Base-by-base conservation (phyloP, 2,113 vertebrate genomes). In the Odocoileus virginianus region DNA sequence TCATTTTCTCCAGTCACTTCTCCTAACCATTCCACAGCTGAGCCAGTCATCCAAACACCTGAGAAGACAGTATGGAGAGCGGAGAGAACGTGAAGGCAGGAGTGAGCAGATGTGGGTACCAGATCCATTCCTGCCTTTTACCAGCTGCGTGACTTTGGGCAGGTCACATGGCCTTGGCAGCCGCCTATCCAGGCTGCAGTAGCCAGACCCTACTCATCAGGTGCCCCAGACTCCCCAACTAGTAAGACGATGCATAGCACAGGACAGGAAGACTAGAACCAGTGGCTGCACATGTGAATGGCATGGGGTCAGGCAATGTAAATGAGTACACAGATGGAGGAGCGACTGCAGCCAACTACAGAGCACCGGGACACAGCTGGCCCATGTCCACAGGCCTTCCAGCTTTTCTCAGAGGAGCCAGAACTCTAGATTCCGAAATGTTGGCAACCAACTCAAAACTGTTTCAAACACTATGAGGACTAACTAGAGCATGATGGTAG, bases 351-450 rank as follows among this genome's bases (percentile, higher is more conserved):
- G 33, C 76, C 55, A 86, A 28, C 82, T 19, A 28, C 2, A 47
- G 55, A 45, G 6, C 13, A 1, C 87, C 58, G 45, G n/a, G 28
- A 33, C 13, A 55, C n/a, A 87, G 61, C 0, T 21, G 36, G 19
- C n/a, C 17, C 71, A n/a, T 78, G 25, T 57, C 86, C 50, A 19
- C 17, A 55, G 60, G 47, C 58, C 55, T 81, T 30, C 45, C 23
- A 21, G 15, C 64, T 92, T 76, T 88, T 76, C 91, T 17, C 88
- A 93, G 84, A 87, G 55, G 87, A 96, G 55, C 50, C 21, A 83
- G 83, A 95, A 84, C 30, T 87, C 54, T 79, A n/a, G 50, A 64
- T 78, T 91, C 94, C 90, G 87, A 91, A 67, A 95, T 78, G 57
- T 5, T 64, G 60, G 43, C 57, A 96, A 88, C 43, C n/a, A 50